These are phyloP conservation scores for Planococcus citri DNA, from an alignment of 1,140 invertebrate species.

Conservation along the genomic window DNA sequence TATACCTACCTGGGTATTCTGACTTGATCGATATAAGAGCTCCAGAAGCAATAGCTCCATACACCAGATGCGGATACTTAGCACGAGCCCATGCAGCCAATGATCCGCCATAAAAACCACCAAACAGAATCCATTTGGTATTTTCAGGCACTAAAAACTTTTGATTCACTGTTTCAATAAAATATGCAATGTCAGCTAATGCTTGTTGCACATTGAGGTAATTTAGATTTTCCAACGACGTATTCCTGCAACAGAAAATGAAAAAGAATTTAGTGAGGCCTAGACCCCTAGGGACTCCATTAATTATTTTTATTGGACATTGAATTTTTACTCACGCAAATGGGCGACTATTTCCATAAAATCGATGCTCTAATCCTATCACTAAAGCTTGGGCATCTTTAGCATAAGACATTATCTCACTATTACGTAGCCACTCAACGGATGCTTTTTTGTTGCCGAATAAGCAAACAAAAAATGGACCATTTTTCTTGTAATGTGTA, in stretches of 20 bases:
- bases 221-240: slow-evolving; percentile 56
- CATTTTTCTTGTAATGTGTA: slow-evolving; percentile 48
- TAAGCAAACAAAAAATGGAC: slow-evolving; percentile 78
- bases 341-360: slow-evolving; percentile 82
- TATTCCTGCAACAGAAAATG: slow-evolving; percentile 43
- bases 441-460: slow-evolving; percentile 61
- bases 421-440: slow-evolving; percentile 68
- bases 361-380: slow-evolving; percentile 79
- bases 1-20: slow-evolving; percentile 48
- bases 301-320: no score
- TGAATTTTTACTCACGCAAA: slow-evolving; percentile 42
- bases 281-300: no score
- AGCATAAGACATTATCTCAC: slow-evolving; percentile 63
- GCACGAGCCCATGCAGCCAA: slow-evolving; percentile 62
- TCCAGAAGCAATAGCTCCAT: slow-evolving; percentile 59
- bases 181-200: slow-evolving; percentile 47
- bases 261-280: no score
- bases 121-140: slow-evolving; percentile 50
- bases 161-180: slow-evolving; percentile 34
- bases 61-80: slow-evolving; percentile 61
- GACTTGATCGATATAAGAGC: slow-evolving; percentile 55
- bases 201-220: slow-evolving; percentile 75
- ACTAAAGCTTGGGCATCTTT: slow-evolving; percentile 62
- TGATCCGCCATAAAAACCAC: slow-evolving; percentile 65
- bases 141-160: slow-evolving; percentile 26